Percentiles rank a stretch among this genome's conserved stretches.
Conservation (phyloP, 2,888 invertebrate genomes). For the Apeira syringaria region DNA sequence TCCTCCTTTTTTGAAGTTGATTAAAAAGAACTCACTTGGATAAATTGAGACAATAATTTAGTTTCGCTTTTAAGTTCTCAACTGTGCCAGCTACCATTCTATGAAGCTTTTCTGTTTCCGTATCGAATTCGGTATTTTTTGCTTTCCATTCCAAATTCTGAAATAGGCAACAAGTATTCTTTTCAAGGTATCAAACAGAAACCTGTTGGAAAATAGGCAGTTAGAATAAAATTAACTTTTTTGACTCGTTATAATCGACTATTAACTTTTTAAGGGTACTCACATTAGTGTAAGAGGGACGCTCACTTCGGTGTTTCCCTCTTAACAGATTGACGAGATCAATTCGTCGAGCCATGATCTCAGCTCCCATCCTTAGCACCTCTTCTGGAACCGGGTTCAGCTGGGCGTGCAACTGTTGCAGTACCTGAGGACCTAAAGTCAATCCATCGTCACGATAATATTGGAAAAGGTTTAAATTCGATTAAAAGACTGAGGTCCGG, state of each 20-base stretch:
- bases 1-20: too few relatives aligned
- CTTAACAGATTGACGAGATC: slow-evolving; percentile 57
- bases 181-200: too few relatives aligned
- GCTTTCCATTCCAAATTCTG: slow-evolving; percentile 68
- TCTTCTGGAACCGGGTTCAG: slow-evolving; percentile 63
- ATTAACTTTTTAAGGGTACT: too few relatives aligned
- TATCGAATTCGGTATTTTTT: slow-evolving; percentile 60
- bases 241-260: too few relatives aligned
- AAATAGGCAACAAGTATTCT: slow-evolving; percentile 33
- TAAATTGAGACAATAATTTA: slow-evolving; percentile 55
- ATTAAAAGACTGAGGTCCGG: too few relatives aligned
- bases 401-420: slow-evolving; percentile 56
- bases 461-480: too few relatives aligned
- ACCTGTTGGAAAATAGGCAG: too few relatives aligned
- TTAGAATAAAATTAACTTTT: too few relatives aligned
- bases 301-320: slow-evolving; percentile 52
- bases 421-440: slow-evolving; percentile 52
- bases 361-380: slow-evolving; percentile 51
- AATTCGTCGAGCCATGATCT: slow-evolving; percentile 64
- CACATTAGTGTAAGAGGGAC: slow-evolving; percentile 39
- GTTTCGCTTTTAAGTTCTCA: slow-evolving; percentile 63
- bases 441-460: too few relatives aligned
- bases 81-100: slow-evolving; percentile 55
- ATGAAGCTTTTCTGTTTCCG: slow-evolving; percentile 62
- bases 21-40: slow-evolving; percentile 56